These are phyloP conservation scores for Drosophila nigritarsus DNA, from an alignment of 2,888 invertebrate genomes.

Conservation along the genomic window DNA sequence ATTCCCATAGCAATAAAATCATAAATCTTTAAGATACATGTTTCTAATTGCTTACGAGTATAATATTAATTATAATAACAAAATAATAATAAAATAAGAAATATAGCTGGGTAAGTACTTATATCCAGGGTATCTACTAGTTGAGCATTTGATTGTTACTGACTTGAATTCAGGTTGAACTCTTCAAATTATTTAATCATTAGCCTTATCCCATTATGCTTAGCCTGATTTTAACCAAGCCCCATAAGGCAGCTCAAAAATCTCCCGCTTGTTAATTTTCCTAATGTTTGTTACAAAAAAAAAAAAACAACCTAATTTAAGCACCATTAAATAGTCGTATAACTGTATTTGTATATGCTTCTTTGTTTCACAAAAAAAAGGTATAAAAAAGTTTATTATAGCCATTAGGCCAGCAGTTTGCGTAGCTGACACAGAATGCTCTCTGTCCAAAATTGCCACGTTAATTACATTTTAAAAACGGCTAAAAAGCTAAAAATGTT, in stretches of 20 bases:
- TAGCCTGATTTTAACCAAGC: not conserved
- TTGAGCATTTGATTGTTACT: not conserved
- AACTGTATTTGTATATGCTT: slow-evolving; percentile 3
- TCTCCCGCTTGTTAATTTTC: not conserved
- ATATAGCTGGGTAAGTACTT: no score
- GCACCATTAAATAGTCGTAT: slow-evolving; percentile 12
- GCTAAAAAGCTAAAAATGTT: slow-evolving; percentile 28
- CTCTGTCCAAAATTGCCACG: slow-evolving; percentile 21
- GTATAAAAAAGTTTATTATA: slow-evolving; percentile 3
- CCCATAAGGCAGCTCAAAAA: not conserved
- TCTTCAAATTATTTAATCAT: not conserved
- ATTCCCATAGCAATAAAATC: not conserved
- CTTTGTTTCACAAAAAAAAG: slow-evolving; percentile 1
- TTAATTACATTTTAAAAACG: slow-evolving; percentile 53
- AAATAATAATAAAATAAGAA: no score
- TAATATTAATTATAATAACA: no score
- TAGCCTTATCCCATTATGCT: not conserved
- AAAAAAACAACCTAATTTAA: not conserved
- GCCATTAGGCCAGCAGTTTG: not conserved
- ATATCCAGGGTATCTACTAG: not conserved
- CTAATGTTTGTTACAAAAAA: not conserved
- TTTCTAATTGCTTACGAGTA: not conserved
- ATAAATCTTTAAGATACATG: not conserved
- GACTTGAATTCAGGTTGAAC: not conserved
- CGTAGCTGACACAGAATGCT: slow-evolving; percentile 13